Conservation (phyloP, 2,888 invertebrate species). For the Drosophila silvestris region DNA sequence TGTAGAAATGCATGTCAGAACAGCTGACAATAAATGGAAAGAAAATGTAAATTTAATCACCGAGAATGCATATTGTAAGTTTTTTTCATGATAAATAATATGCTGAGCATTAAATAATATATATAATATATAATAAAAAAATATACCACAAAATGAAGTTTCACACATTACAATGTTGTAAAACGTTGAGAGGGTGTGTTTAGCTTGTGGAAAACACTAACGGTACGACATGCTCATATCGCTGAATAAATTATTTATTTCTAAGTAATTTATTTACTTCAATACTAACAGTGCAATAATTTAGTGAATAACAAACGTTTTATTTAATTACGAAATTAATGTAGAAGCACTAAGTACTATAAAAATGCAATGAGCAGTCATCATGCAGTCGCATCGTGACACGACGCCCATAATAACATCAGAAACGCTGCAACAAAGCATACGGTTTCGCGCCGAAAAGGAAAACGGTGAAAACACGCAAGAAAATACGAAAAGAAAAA, state of each 20-base stretch:
- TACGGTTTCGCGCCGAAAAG: slow-evolving; percentile 77
- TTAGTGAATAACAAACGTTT: neutral
- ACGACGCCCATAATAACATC: slow-evolving; percentile 57
- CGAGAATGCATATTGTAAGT: neutral
- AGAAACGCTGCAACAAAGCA: slow-evolving; percentile 78
- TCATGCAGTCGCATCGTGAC: slow-evolving; percentile 61
- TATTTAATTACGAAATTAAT: too few species aligned
- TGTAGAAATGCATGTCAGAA: slow-evolving; percentile 12
- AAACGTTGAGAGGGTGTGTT: slow-evolving; percentile 32
- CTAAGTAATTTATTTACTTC: neutral
- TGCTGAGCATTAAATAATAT: neutral
- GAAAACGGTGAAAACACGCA: slow-evolving; percentile 57
- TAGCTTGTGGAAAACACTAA: neutral
- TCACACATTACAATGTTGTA: slow-evolving; percentile 29
- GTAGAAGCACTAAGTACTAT: neutral
- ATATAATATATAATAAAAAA: neutral
- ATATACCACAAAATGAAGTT: neutral
- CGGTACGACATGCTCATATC: slow-evolving; percentile 1
- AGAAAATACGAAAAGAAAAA: slow-evolving; percentile 29
- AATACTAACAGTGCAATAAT: neutral
- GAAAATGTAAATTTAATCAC: neutral
- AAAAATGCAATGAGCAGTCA: neutral
- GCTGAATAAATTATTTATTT: neutral
- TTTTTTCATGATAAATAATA: neutral
- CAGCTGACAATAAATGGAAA: slow-evolving; percentile 32